Conservation (phyloP, 2,888 invertebrate genomes). For the Chymomyza fuscimana region DNA sequence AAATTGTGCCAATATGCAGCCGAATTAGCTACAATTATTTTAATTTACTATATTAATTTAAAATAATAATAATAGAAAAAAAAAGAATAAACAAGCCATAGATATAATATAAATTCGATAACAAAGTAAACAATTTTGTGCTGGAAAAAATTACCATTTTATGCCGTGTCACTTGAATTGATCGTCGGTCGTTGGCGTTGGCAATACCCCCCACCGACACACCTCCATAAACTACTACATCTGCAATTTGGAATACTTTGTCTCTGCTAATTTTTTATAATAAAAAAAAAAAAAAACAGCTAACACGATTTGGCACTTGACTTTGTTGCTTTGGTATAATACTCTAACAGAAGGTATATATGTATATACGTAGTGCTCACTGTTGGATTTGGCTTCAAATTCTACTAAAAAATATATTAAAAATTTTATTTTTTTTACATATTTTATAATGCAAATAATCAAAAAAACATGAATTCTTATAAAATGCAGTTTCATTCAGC, state of each 20-base stretch:
- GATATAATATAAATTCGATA: neutral
- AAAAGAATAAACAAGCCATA: neutral
- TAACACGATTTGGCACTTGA: slow-evolving; percentile 74
- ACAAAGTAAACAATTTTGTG: slow-evolving; percentile 7
- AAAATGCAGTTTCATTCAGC: too few species aligned
- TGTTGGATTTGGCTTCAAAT: too few species aligned
- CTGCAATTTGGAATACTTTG: neutral
- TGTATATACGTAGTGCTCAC: too few species aligned
- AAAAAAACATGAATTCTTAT: too few species aligned
- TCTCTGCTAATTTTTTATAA: slow-evolving; percentile 57
- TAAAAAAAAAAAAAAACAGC: slow-evolving; percentile 66
- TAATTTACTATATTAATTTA: slow-evolving; percentile 25
- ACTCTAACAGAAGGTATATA: neutral
- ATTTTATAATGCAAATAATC: too few species aligned
- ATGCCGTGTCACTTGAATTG: slow-evolving; percentile 8
- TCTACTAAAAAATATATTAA: too few species aligned
- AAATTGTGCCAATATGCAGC: slow-evolving; percentile 2
- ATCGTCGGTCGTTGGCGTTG: neutral
- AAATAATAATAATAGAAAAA: neutral
- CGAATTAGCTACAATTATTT: slow-evolving; percentile 62
- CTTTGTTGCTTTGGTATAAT: slow-evolving; percentile 21
- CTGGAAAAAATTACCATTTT: slow-evolving; percentile 35
- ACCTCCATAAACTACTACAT: neutral
- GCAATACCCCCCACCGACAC: neutral
- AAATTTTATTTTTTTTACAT: too few species aligned